Evolutionary conservation across 2,113 vertebrate species (phyloP).

Genomic region (Vulpes lagopus): DNA sequence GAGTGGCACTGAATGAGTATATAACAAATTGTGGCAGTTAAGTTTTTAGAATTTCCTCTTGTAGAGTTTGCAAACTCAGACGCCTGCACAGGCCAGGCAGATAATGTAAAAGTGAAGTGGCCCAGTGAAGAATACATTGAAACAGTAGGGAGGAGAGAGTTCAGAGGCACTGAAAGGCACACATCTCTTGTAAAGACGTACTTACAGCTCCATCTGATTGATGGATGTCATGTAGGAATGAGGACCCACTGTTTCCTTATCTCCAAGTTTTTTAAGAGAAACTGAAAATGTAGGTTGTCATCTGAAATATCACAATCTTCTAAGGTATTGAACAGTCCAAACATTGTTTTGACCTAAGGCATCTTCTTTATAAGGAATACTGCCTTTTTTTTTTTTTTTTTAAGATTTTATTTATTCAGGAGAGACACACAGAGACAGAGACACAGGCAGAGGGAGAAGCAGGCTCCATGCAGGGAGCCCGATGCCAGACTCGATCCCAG

Average conservation of each 20-base stretch:
- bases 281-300: constrained; percentile 20
- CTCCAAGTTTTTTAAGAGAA: constrained; percentile 38
- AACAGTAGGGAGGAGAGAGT: neutral
- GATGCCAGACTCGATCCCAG: too few relatives aligned
- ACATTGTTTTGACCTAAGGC: neutral
- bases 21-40: neutral
- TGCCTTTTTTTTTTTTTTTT: neutral
- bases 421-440: too few relatives aligned
- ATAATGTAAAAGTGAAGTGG: neutral
- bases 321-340: neutral
- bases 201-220: neutral
- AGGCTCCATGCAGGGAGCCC: too few relatives aligned
- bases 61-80: neutral
- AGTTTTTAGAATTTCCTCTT: neutral
- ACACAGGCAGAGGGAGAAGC: too few relatives aligned
- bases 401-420: too few relatives aligned
- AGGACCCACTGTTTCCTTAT: neutral
- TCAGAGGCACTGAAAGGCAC: neutral
- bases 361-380: neutral
- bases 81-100: neutral
- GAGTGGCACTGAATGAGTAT: neutral
- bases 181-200: neutral
- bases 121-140: neutral
- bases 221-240: neutral
- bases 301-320: neutral